phyloP scores from a whole-genome alignment of 2,888 invertebrate genomes.

The Aphidoletes aphidimyza region DNA sequence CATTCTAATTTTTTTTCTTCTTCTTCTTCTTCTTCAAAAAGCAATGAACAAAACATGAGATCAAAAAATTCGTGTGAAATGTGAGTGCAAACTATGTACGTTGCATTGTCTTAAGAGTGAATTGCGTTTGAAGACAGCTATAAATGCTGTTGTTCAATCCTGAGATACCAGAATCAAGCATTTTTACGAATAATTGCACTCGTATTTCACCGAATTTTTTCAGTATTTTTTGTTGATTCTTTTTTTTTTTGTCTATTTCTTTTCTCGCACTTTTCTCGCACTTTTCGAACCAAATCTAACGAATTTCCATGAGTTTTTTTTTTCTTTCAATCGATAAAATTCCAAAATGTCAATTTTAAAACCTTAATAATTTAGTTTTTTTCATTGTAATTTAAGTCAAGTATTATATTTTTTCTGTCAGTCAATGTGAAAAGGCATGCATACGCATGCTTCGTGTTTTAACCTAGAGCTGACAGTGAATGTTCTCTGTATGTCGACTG shows the following conservation, averaged over 20 bases:
- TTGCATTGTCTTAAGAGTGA: no score
- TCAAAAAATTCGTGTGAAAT: slow-evolving; percentile 23
- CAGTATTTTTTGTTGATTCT: slow-evolving; percentile 34
- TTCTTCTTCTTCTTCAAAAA: not conserved
- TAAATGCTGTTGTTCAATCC: no score
- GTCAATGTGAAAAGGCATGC: no score
- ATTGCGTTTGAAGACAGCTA: no score
- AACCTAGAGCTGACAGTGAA: no score
- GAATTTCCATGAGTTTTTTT: not conserved
- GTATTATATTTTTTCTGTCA: not conserved
- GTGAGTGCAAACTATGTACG: not conserved
- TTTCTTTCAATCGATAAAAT: not conserved
- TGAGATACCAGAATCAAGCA: no score
- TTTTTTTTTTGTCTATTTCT: not conserved
- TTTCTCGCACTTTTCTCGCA: not conserved
- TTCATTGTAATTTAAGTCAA: not conserved
- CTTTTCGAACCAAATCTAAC: not conserved
- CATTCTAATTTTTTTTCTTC: not conserved
- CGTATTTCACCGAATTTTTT: slow-evolving; percentile 19
- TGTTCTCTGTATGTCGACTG: no score
- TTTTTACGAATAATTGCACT: not conserved
- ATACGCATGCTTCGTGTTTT: no score
- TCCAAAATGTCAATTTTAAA: not conserved
- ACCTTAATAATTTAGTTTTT: not conserved
- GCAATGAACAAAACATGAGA: slow-evolving; percentile 46